Evolutionary conservation across 2,113 vertebrate species (phyloP), one percentile per base, ranked within the genome.

Genomic region (Bothrops jararaca): DNA sequence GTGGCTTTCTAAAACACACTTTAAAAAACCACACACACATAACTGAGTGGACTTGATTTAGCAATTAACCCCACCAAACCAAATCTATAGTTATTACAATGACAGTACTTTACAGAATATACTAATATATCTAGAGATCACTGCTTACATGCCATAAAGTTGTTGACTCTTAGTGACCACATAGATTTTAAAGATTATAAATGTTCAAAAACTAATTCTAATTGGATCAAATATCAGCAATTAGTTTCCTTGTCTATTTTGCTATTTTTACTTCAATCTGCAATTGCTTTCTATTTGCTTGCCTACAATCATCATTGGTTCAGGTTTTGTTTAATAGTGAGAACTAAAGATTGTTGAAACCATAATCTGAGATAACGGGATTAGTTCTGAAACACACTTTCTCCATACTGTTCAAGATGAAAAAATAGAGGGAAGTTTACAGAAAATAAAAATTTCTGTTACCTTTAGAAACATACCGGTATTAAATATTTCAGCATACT

Each of bases 1-100:
- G 96, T 95, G 97, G 96, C 87, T 92, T 94, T 92, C 58, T 94
- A 91, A 90, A 12, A 89, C 18, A 1, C 88, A 7, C 15, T 29
- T 52, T 23, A 74, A 74, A 74, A 29, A 69, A 69, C 64, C 20
- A 23, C 20, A 8, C 20, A 8, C 34, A 42, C 34, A 42, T 3
- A 42, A 42, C 3, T 80, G 34, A 80, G 34, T 80, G 74, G 20
- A 80, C 18, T 9, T 42, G 18, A 42, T 80, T 80, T 39, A 80
- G 34, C 18, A 20, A 80, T 42, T 29, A 18, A 56, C 12, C 3
- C 53, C 39, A 48, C 8, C 39, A 12, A 58, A 86, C 26, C 6
- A 13, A 87, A 52, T 4, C 50, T 34, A 85, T 23, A 26, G n/a
- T 42, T 86, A 52, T 22, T 34, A 39, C 48, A 64, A 3, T 88